A percentile compares a stretch with the other conserved stretches of the same genome.
Conservation (phyloP, 1,140 invertebrate genomes). For the Vollenhovia emeryi region DNA sequence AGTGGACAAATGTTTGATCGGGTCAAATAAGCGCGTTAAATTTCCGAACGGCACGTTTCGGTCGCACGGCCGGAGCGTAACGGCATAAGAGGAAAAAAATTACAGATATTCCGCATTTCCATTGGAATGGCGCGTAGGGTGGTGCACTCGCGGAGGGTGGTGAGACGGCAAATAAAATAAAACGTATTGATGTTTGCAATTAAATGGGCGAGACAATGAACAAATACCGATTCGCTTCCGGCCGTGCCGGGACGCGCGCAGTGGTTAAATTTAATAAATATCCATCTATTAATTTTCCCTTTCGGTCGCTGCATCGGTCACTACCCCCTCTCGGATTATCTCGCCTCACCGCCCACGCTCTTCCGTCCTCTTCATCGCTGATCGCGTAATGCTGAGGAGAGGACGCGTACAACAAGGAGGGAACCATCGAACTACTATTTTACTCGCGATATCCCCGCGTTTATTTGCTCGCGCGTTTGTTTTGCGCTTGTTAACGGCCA, state of each 20-base stretch:
- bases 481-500: conserved; percentile 72
- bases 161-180: conserved; percentile 79
- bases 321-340: conserved; percentile 51
- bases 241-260: conserved; percentile 13
- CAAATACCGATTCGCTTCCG: conserved; percentile 78
- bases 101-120: conserved; percentile 45
- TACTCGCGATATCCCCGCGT: conserved; percentile 64
- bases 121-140: not conserved
- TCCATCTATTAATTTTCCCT: conserved; percentile 78
- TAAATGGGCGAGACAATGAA: conserved; percentile 82
- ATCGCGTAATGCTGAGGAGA: not conserved
- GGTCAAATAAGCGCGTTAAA: conserved; percentile 74
- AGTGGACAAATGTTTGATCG: conserved; percentile 75
- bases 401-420: not conserved
- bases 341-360: conserved; percentile 3
- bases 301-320: conserved; percentile 28
- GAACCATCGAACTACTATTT: conserved; percentile 73
- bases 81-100: conserved; percentile 17
- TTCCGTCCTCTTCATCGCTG: not conserved
- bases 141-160: conserved; percentile 3
- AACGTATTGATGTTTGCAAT: conserved; percentile 83
- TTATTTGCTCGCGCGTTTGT: conserved; percentile 75
- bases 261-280: conserved; percentile 82
- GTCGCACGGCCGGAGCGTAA: conserved; percentile 13
- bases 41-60: conserved; percentile 68